Percentiles rank a stretch among this genome's conserved stretches.
Evolutionary conservation across 1,140 invertebrate genomes (phyloP).

Genomic region (Zeugodacus cucurbitae): DNA sequence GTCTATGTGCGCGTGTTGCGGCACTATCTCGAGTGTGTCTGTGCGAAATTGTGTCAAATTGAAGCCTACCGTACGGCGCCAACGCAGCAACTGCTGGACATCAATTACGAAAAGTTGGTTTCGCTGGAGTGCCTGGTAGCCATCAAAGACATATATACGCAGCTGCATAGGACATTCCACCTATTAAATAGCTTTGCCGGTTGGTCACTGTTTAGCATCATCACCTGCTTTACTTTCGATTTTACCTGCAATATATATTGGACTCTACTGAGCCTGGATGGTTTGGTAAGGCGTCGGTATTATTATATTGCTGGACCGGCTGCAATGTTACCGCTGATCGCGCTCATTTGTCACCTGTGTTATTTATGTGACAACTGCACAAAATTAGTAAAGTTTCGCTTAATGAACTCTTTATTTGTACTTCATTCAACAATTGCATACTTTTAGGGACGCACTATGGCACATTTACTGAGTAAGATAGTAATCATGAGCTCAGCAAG

Average conservation of each 20-base stretch:
- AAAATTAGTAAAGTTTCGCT: background rate
- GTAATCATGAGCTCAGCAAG: background rate
- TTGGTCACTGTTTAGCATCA: slow-evolving; percentile 39
- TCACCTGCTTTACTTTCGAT: slow-evolving; percentile 40
- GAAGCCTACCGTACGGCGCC: background rate
- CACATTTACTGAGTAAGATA: background rate
- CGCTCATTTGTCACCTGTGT: background rate
- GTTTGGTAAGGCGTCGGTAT: background rate
- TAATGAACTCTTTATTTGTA: background rate
- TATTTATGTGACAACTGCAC: background rate
- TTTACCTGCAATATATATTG: slow-evolving; percentile 43
- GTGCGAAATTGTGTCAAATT: slow-evolving; percentile 41
- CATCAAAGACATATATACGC: slow-evolving; percentile 34
- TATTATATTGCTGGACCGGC: background rate
- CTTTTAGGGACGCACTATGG: background rate
- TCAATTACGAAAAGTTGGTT: background rate
- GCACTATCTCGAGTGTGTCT: slow-evolving; percentile 9
- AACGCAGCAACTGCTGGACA: background rate
- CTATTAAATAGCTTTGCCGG: slow-evolving; percentile 41
- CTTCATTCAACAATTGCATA: background rate
- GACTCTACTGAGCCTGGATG: slow-evolving; percentile 41
- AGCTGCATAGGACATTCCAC: background rate
- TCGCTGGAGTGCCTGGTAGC: slow-evolving; percentile 4
- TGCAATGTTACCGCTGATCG: background rate
- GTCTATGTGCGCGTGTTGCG: slow-evolving; percentile 40